Base-by-base conservation (phyloP, 2,797 vertebrate species). In the Pelobates cultripes region DNA sequence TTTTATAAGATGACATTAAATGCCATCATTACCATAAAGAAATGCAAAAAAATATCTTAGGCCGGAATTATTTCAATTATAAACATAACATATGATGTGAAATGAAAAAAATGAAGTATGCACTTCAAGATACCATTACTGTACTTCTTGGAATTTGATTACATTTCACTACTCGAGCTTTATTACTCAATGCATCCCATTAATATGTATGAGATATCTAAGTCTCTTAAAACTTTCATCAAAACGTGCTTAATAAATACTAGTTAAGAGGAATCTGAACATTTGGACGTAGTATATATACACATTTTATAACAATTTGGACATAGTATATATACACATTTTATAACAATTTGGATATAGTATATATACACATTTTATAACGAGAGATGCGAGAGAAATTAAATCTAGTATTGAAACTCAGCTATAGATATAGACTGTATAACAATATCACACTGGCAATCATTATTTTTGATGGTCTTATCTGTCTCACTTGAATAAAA, bases 61-160 rank as follows among this genome's bases (percentile, higher is more conserved):
- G 42, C 13, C 61, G 55, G 57, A 81, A 81, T 81, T 47, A 75
- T 75, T 81, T 75, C 79, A 81, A 81, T 81, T 81, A 81, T 75
- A 28, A 70, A 61, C 41, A 51, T 75, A 63, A 81, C 70, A 63
- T 81, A 81, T 75, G 60, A 72, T 51, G 10, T 43, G 17, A 63
- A 40, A 81, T 42, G 28, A 9, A 13, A 70, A 40, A 45, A 44
- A 70, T 80, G 72, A 81, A 75, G 79, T 41, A 43, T 41, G 41
- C 73, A 70, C 73, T 81, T 75, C 51, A 75, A 70, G 41, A 63
- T 17, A 70, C 51, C 79, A 68, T 10, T 69, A 60, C 72, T 75
- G 73, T 43, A 10, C 72, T 75, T 64, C 53, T 41, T n/a, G 60
- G 79, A 67, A 81, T 44, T 53, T 75, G 79, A 75, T 81, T 81